phyloP scores from a whole-genome alignment of 2,888 invertebrate genomes.

The Chrysomela aeneicollis region DNA sequence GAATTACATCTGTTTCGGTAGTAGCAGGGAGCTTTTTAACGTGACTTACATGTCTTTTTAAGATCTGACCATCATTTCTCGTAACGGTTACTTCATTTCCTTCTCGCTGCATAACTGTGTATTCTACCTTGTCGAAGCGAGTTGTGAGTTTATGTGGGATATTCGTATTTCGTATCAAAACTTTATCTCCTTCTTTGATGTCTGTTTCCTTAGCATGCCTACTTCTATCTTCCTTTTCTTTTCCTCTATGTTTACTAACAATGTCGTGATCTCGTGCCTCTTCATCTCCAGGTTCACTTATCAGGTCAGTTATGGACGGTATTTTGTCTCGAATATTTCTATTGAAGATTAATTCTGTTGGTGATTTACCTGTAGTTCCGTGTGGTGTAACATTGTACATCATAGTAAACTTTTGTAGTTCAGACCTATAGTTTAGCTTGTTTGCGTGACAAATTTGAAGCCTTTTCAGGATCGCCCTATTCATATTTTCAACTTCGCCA shows the following conservation, averaged over 20 bases:
- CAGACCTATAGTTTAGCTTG: slow-evolving; percentile 31
- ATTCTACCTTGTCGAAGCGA: slow-evolving; percentile 15
- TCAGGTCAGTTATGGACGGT: slow-evolving; percentile 34
- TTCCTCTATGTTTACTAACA: slow-evolving; percentile 43
- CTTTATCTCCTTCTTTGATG: slow-evolving; percentile 29
- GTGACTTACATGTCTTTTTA: slow-evolving; percentile 27
- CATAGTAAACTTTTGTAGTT: slow-evolving; percentile 35
- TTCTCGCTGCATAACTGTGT: slow-evolving; percentile 20
- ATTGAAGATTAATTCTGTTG: slow-evolving; percentile 43
- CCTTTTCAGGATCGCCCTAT: slow-evolving; percentile 44
- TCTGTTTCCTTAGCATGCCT: slow-evolving; percentile 33
- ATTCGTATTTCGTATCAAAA: slow-evolving; percentile 26
- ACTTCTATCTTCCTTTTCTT: slow-evolving; percentile 39
- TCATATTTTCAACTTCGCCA: slow-evolving; percentile 49
- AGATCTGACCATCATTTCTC: slow-evolving; percentile 15
- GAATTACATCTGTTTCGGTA: not conserved
- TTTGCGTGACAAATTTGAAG: slow-evolving; percentile 29
- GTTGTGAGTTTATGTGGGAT: slow-evolving; percentile 20
- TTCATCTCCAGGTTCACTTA: slow-evolving; percentile 27
- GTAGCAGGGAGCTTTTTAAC: slow-evolving; percentile 21
- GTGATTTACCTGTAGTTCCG: slow-evolving; percentile 47
- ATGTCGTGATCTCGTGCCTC: slow-evolving; percentile 39
- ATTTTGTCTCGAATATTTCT: slow-evolving; percentile 45
- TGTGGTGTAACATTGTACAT: slow-evolving; percentile 47
- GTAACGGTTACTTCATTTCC: slow-evolving; percentile 28